These are phyloP conservation scores for Trichogramma evanescens DNA, from an alignment of 2,888 invertebrate species.

Conservation along the genomic window DNA sequence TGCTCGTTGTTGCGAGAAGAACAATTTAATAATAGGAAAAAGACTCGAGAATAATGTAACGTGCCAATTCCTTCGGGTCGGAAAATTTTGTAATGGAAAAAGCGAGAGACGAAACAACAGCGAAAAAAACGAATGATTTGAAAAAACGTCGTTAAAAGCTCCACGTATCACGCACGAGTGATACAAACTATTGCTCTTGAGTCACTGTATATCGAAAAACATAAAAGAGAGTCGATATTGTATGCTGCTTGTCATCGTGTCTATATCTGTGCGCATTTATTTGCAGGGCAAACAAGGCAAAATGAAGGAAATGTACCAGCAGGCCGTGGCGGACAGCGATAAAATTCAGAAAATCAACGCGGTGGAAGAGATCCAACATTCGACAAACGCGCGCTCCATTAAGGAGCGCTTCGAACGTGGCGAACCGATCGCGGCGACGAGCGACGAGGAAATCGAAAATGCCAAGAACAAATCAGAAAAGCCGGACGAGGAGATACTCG, in stretches of 20 bases:
- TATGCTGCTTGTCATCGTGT: too few relatives aligned
- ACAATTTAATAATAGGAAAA: background rate
- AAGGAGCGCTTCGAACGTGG: conserved; percentile 80
- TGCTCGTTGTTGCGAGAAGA: background rate
- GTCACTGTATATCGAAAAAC: too few relatives aligned
- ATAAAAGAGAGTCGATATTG: too few relatives aligned
- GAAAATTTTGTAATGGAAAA: too few relatives aligned
- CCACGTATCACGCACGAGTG: too few relatives aligned
- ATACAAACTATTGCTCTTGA: too few relatives aligned
- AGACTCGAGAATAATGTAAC: background rate
- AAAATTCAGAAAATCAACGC: conserved; percentile 48
- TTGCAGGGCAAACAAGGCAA: conserved; percentile 77
- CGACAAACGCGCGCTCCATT: conserved; percentile 55
- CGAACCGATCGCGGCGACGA: conserved; percentile 54
- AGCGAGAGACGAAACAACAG: too few relatives aligned
- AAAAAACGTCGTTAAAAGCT: too few relatives aligned
- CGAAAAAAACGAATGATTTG: too few relatives aligned
- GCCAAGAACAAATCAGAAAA: conserved; percentile 55
- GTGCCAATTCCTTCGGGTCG: too few relatives aligned
- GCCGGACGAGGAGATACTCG: conserved; percentile 69
- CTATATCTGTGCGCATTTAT: too few relatives aligned
- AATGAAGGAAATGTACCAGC: conserved; percentile 87
- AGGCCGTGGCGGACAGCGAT: conserved; percentile 77
- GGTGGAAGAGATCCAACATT: conserved; percentile 43
- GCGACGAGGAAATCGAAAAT: conserved; percentile 55